A percentile compares a stretch with the other conserved stretches of the same genome.
Conservation (phyloP, 1,140 invertebrate species). For the Lanistes nyassanus region DNA sequence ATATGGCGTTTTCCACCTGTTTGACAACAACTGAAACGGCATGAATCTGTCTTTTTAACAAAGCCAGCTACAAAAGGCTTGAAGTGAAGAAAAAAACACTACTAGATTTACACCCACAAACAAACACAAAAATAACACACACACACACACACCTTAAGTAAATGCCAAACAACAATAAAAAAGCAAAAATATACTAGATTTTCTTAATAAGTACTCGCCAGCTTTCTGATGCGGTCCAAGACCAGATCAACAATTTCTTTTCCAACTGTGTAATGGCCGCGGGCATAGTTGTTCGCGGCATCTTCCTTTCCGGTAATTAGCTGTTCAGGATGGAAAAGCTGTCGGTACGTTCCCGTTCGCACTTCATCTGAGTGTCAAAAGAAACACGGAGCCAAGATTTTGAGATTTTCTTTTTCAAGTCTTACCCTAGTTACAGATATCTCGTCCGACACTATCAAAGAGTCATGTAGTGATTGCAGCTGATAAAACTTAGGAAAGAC, state of each 20-base stretch:
- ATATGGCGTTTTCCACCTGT: too few relatives aligned
- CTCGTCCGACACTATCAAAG: too few relatives aligned
- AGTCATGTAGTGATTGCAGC: slow-evolving; percentile 13
- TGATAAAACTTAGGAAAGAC: too few relatives aligned
- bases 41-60: too few relatives aligned
- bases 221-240: slow-evolving; percentile 63
- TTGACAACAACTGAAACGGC: too few relatives aligned
- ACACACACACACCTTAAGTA: not conserved
- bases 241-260: slow-evolving; percentile 68
- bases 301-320: slow-evolving; percentile 83
- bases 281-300: slow-evolving; percentile 72
- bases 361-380: slow-evolving; percentile 79
- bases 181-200: not conserved
- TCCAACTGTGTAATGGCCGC: slow-evolving; percentile 67
- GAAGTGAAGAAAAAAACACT: too few relatives aligned
- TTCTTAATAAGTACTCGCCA: slow-evolving; percentile 33
- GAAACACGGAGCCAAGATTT: slow-evolving; percentile 67
- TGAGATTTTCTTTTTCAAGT: too few relatives aligned
- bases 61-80: too few relatives aligned
- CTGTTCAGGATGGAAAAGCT: slow-evolving; percentile 73
- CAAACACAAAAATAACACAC: slow-evolving; percentile 11
- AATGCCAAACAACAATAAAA: not conserved
- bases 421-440: too few relatives aligned
- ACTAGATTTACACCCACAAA: slow-evolving; percentile 12
- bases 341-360: slow-evolving; percentile 74